Evolutionary conservation across 2,113 vertebrate species (phyloP), one percentile per base, ranked within the genome.

Genomic region (Nothoprocta perdicaria): DNA sequence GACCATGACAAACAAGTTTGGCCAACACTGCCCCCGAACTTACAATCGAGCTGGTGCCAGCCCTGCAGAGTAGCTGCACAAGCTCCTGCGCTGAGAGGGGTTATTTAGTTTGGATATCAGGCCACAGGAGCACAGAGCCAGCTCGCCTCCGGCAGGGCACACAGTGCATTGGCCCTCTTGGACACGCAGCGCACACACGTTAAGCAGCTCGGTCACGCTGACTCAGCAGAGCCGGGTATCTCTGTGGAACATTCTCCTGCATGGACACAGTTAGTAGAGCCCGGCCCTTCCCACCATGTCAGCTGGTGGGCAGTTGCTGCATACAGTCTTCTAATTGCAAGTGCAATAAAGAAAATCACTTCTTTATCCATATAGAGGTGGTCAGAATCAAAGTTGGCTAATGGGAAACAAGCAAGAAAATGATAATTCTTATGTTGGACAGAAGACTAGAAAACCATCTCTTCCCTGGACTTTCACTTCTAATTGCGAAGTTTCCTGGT

Each of bases 401-500:
- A 72, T 15, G 10, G 19, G 13, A 57, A 80, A 77, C 22, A 62
- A 4, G 3, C 27, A 62, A 82, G 33, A 76, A 75, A 76, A 33
- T 41, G 14, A 24, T 5, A 77, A 55, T 17, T 71, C 38, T 12
- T 17, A 55, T 0, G 0, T 5, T 40, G 7, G 26, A 46, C 8
- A 48, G n/a, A 48, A 58, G 26, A 76, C 0, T 15, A 10, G 68
- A 26, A 65, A 63, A 78, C 50, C n/a, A 69, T 33, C 45, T 69
- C 45, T 69, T 26, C 50, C 46, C 50, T 23, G 14, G 6, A 17
- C 31, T 46, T 46, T 45, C 43, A 21, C 53, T 45, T 43, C n/a
- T 46, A 68, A 45, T 26, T 23, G 31, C 24, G n/a, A 43, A 16
- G 29, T 57, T 85, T 40, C 35, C 82, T 80, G 17, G 76, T 31